These are phyloP conservation scores for Mormyrus lacerda DNA, from an alignment of 2,113 vertebrate genomes.

Conservation along the genomic window DNA sequence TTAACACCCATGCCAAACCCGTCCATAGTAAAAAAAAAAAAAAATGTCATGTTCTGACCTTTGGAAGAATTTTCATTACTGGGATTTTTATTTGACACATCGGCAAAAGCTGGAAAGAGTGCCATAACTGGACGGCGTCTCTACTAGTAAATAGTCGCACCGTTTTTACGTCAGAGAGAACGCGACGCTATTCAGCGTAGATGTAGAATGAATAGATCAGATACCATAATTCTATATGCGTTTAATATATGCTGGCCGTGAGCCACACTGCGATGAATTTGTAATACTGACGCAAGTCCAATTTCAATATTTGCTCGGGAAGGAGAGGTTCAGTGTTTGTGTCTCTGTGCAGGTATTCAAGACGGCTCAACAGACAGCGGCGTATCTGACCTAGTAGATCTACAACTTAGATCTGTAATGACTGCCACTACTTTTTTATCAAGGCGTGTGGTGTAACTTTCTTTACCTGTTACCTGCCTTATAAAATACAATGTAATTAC, in stretches of 20 bases:
- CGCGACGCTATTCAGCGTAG: background rate
- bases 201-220: background rate
- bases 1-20: background rate
- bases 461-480: background rate
- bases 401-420: background rate
- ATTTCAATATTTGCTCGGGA: background rate
- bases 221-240: background rate
- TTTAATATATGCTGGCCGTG: background rate
- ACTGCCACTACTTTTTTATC: background rate
- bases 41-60: conserved; percentile 23
- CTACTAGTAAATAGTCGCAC: conserved; percentile 26
- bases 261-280: conserved; percentile 1
- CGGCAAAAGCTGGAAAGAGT: conserved; percentile 39
- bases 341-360: background rate
- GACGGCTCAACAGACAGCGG: background rate
- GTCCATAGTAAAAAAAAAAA: background rate
- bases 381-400: background rate
- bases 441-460: background rate
- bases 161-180: conserved; percentile 9
- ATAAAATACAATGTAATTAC: background rate
- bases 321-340: background rate
- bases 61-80: conserved; percentile 24
- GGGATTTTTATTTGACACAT: conserved; percentile 12
- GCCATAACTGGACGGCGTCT: conserved; percentile 27
- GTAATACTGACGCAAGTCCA: background rate